Evolutionary conservation across 2,797 vertebrate species (phyloP).

Genomic region (Nasua narica): DNA sequence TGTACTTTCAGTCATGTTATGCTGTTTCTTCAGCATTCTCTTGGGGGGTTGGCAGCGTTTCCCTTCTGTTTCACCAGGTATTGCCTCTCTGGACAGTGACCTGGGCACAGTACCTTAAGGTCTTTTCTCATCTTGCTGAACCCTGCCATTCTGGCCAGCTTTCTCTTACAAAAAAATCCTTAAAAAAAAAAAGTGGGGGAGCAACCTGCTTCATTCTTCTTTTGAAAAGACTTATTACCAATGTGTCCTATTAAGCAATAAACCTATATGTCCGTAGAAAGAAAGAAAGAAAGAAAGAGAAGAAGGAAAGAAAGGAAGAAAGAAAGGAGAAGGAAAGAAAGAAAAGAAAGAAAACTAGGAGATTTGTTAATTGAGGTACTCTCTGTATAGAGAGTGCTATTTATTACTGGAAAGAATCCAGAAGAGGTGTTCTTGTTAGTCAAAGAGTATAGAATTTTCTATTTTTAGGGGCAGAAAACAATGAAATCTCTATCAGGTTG

Average conservation of each 20-base stretch:
- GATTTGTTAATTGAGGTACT: background rate
- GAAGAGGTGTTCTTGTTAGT: background rate
- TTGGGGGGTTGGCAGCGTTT: background rate
- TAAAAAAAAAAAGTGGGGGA: background rate
- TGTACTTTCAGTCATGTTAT: background rate
- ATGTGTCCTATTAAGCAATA: background rate
- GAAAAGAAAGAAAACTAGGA: background rate
- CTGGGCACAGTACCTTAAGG: background rate
- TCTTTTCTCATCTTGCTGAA: background rate
- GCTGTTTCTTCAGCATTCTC: background rate
- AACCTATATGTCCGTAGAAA: background rate
- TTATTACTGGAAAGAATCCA: background rate
- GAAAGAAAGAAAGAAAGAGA: background rate
- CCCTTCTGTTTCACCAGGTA: background rate
- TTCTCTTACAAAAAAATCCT: background rate
- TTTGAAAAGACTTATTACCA: background rate
- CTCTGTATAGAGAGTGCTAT: background rate
- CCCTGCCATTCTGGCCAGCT: background rate
- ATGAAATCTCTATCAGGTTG: background rate
- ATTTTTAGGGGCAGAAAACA: conserved; percentile 11
- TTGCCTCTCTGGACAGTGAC: background rate
- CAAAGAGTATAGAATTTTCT: background rate
- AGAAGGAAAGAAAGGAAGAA: too few species aligned
- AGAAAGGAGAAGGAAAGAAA: background rate
- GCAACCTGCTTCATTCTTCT: background rate